Percentiles rank a stretch among this genome's conserved stretches.
Evolutionary conservation across 2,797 vertebrate genomes (phyloP).

Genomic region (Premnoplex brunnescens): DNA sequence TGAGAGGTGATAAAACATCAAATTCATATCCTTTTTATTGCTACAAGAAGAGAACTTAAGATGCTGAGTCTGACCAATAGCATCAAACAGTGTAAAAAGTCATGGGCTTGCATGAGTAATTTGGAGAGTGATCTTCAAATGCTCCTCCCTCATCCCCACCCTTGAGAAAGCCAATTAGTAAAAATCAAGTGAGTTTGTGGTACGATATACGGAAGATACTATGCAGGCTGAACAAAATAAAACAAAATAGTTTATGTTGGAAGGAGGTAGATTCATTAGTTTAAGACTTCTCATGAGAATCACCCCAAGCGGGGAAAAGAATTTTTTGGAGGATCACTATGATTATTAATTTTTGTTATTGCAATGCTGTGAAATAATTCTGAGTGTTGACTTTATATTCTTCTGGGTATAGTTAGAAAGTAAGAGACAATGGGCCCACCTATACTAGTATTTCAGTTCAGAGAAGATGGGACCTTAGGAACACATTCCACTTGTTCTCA

Average conservation of each 20-base stretch:
- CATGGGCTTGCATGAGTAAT: background rate
- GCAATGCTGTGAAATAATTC: background rate
- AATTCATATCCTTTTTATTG: background rate
- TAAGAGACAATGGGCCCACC: background rate
- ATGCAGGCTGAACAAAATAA: background rate
- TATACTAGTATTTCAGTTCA: background rate
- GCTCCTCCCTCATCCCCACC: background rate
- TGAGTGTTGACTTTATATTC: background rate
- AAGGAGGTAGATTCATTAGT: background rate
- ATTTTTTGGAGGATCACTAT: background rate
- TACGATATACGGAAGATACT: background rate
- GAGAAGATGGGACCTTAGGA: background rate
- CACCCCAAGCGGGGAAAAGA: background rate
- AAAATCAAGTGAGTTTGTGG: background rate
- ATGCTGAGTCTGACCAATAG: background rate
- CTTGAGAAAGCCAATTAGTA: conserved; percentile 14
- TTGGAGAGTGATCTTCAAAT: conserved; percentile 3
- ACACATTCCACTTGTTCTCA: background rate
- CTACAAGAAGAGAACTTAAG: background rate
- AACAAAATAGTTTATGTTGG: background rate
- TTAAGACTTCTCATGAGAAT: background rate
- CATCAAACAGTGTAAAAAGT: background rate
- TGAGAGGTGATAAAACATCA: conserved; percentile 19
- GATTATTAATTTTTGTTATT: background rate
- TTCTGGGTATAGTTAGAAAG: background rate